A percentile compares a stretch with the other conserved stretches of the same genome.
Conservation (phyloP, 1,140 invertebrate species). For the Pachyrhynchus sulphureomaculatus region DNA sequence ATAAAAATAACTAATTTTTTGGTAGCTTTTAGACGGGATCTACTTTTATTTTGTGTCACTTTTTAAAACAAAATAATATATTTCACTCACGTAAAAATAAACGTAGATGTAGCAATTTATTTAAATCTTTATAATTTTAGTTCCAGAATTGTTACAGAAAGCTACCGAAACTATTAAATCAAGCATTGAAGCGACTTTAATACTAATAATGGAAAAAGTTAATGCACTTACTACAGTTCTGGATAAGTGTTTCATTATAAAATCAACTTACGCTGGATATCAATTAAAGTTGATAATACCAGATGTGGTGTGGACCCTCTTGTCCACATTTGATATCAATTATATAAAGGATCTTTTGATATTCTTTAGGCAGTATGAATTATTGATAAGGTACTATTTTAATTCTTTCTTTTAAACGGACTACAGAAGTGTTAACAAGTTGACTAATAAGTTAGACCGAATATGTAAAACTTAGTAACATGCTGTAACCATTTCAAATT, state of each 20-base stretch:
- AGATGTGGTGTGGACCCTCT: conserved; percentile 33
- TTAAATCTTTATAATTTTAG: conserved; percentile 51
- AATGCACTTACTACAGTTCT: conserved; percentile 62
- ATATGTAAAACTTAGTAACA: no score
- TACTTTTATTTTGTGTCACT: no score
- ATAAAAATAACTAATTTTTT: no score
- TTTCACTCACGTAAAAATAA: no score
- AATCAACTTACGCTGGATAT: conserved; percentile 19
- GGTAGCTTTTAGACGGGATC: no score
- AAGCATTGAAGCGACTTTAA: conserved; percentile 56
- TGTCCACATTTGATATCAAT: conserved; percentile 52
- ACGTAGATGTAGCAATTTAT: no score
- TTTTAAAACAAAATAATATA: no score
- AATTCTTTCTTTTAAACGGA: no score
- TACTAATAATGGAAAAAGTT: conserved; percentile 60
- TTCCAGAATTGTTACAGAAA: conserved; percentile 61
- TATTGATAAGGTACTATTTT: conserved; percentile 58
- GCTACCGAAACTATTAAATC: conserved; percentile 56
- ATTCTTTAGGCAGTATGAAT: conserved; percentile 63
- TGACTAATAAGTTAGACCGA: no score
- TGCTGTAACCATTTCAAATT: no score
- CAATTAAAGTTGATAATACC: conserved; percentile 8
- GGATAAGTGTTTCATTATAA: conserved; percentile 50
- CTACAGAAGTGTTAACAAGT: no score
- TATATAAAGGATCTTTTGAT: conserved; percentile 58